phyloP scores from a whole-genome alignment of 2,797 vertebrate species.

The Schizopygopsis malacanthus region DNA sequence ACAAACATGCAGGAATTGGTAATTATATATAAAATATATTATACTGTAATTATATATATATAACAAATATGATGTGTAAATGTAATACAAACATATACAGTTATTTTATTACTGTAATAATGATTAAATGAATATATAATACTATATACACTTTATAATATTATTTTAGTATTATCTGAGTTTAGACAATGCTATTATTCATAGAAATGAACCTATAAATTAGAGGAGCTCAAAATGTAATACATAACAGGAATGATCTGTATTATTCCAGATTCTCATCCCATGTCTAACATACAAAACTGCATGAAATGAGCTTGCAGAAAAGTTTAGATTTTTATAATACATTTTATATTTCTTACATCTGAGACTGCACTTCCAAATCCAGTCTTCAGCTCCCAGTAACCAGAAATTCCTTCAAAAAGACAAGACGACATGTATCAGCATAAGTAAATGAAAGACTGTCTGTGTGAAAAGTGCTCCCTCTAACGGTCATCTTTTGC shows the following conservation, averaged over 20 bases:
- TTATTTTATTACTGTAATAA: neutral
- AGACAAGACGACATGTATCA: constrained; percentile 40
- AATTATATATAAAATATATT: neutral
- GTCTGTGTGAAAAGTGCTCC: constrained; percentile 38
- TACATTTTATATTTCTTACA: constrained; percentile 28
- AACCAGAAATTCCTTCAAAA: constrained; percentile 29
- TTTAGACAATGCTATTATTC: neutral
- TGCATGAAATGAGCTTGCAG: neutral
- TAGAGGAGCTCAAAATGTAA: neutral
- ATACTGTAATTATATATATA: neutral
- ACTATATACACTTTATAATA: neutral
- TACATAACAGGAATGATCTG: neutral
- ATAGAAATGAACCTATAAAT: neutral
- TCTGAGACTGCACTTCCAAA: constrained; percentile 32
- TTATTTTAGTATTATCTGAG: neutral
- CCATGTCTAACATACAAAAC: neutral
- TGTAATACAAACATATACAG: neutral
- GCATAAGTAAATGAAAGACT: neutral
- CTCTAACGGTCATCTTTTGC: constrained; percentile 38
- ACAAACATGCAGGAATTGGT: neutral
- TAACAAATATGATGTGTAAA: neutral
- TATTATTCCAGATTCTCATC: neutral
- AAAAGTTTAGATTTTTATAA: neutral
- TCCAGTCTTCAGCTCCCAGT: constrained; percentile 5
- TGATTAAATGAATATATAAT: neutral